Evolutionary conservation across 2,113 vertebrate species (phyloP), one percentile per base, ranked within the genome.

Genomic region (Phylloscopus whistleri): DNA sequence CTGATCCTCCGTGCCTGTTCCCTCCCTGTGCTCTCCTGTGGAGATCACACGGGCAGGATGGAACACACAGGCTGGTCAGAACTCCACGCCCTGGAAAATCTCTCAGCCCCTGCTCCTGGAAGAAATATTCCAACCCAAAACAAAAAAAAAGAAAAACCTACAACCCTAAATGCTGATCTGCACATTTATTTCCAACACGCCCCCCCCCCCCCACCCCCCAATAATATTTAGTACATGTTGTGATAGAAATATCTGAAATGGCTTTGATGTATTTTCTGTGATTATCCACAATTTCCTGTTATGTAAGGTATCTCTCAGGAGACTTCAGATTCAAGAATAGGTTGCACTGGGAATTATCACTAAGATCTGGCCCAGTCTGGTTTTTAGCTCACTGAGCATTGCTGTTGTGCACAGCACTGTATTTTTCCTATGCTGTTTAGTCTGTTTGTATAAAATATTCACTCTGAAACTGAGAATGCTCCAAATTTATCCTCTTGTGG

Each of bases 201-300:
- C 7, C 4, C 0, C 2, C 30, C 16, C 6, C 10, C 33, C 56
- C 7, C 4, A 4, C 8, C 18, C 15, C 5, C 10, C 11, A 8
- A 78, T 26, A 70, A 62, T 52, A 19, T 43, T 44, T 70, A 72
- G 49, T 28, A 35, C 64, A 39, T 63, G 44, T 95, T 82, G 89
- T 44, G 37, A 87, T 95, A 85, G 75, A 85, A 95, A 89, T 93
- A 69, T 76, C 91, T 95, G 87, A 92, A 96, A 90, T 59, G 75
- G 84, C 93, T 95, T 97, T 91, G 93, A 95, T 96, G 90, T 88
- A 93, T 85, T 96, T 95, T 76, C 52, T 60, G 62, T 72, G 55
- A 59, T 96, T 92, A 95, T 96, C 89, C 78, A 96, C 91, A 95
- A 97, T 96, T 97, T 97, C 95, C 90, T 96, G 79, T 97, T 93